Conservation (phyloP, 2,113 vertebrate genomes). For the Aythya baeri region DNA sequence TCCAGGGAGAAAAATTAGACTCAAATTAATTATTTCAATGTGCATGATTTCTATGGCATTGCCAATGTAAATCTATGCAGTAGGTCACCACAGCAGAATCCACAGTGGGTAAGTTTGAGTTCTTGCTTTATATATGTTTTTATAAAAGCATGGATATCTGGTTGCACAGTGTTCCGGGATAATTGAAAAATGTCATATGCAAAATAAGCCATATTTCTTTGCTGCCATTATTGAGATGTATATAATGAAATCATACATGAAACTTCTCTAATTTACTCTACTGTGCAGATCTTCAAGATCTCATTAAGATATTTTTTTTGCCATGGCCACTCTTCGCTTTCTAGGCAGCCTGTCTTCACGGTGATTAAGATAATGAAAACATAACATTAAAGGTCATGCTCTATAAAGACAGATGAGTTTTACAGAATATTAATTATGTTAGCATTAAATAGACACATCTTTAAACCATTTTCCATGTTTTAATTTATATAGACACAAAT, state of each 20-base stretch:
- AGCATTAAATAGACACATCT: not conserved
- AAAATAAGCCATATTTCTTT: not conserved
- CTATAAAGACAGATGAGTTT: not conserved
- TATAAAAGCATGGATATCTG: not conserved
- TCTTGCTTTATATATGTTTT: not conserved
- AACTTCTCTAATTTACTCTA: not conserved
- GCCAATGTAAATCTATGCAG: constrained; percentile 67
- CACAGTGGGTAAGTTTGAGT: constrained; percentile 23
- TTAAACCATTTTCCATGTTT: not conserved
- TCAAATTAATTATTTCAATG: constrained; percentile 66
- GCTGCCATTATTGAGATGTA: not conserved
- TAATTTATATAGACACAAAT: not conserved
- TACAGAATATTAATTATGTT: not conserved
- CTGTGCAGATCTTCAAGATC: not conserved
- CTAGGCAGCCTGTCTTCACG: not conserved
- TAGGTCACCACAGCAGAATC: constrained; percentile 48
- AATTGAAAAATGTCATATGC: not conserved
- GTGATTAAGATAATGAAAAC: not conserved
- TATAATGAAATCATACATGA: not conserved
- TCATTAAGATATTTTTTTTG: not conserved
- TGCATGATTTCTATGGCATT: constrained; percentile 44
- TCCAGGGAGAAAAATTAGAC: constrained; percentile 31
- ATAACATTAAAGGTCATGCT: not conserved
- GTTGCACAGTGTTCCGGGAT: not conserved
- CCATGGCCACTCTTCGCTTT: not conserved